Evolutionary conservation across 2,113 vertebrate species (phyloP).

Genomic region (Paratilapia polleni): DNA sequence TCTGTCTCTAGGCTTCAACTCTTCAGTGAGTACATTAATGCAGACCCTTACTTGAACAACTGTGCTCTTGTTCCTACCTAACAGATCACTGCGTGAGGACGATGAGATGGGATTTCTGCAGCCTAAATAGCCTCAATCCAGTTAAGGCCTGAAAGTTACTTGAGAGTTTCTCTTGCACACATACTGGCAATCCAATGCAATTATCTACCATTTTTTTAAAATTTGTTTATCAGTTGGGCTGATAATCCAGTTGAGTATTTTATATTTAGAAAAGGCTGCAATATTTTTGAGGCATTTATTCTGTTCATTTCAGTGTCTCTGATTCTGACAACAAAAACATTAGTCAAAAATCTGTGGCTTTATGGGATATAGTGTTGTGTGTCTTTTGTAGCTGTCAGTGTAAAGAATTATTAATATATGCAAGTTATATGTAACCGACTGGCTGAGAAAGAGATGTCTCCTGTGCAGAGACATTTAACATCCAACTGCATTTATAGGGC

Average conservation of each 20-base stretch:
- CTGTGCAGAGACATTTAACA: background rate
- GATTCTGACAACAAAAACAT: background rate
- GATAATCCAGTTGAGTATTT: background rate
- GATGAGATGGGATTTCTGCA: slow-evolving; percentile 15
- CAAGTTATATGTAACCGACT: background rate
- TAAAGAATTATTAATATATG: background rate
- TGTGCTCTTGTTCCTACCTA: slow-evolving; percentile 14
- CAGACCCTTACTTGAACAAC: slow-evolving; percentile 10
- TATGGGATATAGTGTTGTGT: background rate
- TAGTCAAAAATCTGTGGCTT: background rate
- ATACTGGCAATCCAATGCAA: background rate
- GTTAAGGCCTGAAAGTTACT: slow-evolving; percentile 18
- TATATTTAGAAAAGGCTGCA: slow-evolving; percentile 21
- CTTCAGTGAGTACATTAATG: slow-evolving; percentile 38
- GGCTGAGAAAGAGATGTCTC: background rate
- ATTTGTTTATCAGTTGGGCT: background rate
- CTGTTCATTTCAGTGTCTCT: background rate
- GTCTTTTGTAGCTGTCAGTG: background rate
- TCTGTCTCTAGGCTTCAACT: slow-evolving; percentile 9
- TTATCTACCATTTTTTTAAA: background rate
- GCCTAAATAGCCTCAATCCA: slow-evolving; percentile 31
- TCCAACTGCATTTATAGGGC: background rate
- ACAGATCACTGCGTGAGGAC: slow-evolving; percentile 28
- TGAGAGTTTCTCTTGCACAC: background rate
- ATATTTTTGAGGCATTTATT: background rate